A percentile compares a stretch with the other conserved stretches of the same genome.
These are phyloP conservation scores for Bubo bubo DNA, from an alignment of 2,113 vertebrate genomes.

Conservation along the genomic window DNA sequence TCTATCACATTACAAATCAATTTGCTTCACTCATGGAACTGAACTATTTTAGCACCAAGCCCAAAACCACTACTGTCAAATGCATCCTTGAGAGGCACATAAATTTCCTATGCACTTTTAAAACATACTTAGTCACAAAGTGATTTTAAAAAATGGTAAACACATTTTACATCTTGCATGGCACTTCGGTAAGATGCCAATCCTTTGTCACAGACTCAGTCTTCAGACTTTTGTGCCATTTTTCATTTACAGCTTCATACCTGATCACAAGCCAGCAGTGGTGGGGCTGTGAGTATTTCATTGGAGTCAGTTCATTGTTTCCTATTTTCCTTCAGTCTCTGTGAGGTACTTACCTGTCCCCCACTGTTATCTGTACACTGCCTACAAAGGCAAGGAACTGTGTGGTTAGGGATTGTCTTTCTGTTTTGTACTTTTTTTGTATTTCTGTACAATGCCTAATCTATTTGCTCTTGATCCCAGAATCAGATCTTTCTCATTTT, in stretches of 20 bases:
- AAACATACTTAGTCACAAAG: not conserved
- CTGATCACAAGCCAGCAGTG: not conserved
- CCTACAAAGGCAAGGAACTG: not conserved
- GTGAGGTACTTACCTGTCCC: not conserved
- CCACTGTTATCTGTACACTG: not conserved
- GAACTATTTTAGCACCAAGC: not conserved
- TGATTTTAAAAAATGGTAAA: not conserved
- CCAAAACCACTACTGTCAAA: not conserved
- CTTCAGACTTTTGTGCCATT: not conserved
- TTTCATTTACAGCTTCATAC: not conserved
- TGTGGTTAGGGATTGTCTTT: not conserved
- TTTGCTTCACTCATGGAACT: not conserved
- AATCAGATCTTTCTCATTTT: not conserved
- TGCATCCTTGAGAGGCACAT: not conserved
- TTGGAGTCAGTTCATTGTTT: not conserved
- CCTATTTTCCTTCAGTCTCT: not conserved
- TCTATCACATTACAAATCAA: constrained; percentile 10
- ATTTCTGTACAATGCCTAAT: not conserved
- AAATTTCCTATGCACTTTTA: not conserved
- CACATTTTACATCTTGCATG: not conserved
- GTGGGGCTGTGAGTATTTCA: not conserved
- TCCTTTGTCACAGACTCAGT: not conserved
- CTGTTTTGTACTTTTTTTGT: not conserved
- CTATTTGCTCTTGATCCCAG: not conserved
- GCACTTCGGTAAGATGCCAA: not conserved